These are phyloP conservation scores for Zaprionus capensis DNA, from an alignment of 1,140 invertebrate species.

Conservation along the genomic window DNA sequence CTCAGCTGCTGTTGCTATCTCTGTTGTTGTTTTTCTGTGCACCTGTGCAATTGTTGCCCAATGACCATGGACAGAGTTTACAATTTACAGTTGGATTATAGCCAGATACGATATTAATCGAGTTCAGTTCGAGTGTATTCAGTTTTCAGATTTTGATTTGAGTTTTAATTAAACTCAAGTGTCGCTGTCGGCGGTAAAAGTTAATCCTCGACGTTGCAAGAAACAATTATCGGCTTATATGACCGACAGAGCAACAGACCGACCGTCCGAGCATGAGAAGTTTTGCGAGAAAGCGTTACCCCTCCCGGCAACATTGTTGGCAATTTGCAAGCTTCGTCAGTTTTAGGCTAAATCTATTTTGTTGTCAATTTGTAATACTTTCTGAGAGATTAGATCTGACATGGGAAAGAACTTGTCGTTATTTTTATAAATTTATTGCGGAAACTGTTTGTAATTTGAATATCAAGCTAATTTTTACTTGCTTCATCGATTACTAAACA, in stretches of 20 bases:
- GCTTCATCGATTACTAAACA: too few species aligned
- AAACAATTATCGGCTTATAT: conserved; percentile 63
- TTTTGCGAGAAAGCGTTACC: conserved; percentile 33
- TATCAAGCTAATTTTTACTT: too few species aligned
- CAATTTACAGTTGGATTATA: conserved; percentile 35
- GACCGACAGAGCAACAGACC: background rate
- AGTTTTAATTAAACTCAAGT: conserved; percentile 54
- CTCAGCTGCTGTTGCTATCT: background rate
- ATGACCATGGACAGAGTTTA: conserved; percentile 43
- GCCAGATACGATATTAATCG: conserved; percentile 44
- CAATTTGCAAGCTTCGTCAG: conserved; percentile 8
- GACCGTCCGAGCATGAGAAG: background rate
- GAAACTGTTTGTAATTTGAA: too few species aligned
- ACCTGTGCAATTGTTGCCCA: conserved; percentile 20
- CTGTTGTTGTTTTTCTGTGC: conserved; percentile 14
- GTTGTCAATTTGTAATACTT: background rate
- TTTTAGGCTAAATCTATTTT: conserved; percentile 1
- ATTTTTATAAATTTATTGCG: too few species aligned
- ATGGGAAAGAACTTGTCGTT: background rate
- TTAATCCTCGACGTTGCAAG: conserved; percentile 27
- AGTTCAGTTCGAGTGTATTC: conserved; percentile 31
- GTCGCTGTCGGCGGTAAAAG: conserved; percentile 58
- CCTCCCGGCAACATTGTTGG: conserved; percentile 14
- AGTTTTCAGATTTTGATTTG: conserved; percentile 32
- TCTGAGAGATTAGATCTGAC: background rate